A percentile compares a stretch with the other conserved stretches of the same genome.
Evolutionary conservation across 2,797 vertebrate species (phyloP).

Genomic region (Clarias pachynema): DNA sequence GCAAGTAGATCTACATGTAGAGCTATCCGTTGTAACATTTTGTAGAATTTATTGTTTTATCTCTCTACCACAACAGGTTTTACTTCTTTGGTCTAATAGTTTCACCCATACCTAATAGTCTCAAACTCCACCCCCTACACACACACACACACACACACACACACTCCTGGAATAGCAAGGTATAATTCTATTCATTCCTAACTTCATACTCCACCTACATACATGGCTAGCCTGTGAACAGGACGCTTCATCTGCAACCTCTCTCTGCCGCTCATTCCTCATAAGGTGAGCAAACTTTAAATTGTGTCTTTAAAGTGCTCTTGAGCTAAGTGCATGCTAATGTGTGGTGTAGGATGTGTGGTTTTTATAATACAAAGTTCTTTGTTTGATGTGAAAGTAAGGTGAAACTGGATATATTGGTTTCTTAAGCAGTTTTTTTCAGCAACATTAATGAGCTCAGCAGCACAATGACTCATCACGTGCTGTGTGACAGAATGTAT

Average conservation of each 20-base stretch:
- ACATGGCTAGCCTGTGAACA: too few relatives aligned
- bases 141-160: too few relatives aligned
- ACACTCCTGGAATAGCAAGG: too few relatives aligned
- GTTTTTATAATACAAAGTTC: background rate
- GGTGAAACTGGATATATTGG: background rate
- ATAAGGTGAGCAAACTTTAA: background rate
- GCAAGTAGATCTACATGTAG: background rate
- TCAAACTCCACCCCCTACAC: background rate
- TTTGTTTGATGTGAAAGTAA: background rate
- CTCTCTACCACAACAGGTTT: background rate
- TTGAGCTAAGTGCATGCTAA: background rate
- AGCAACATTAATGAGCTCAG: background rate
- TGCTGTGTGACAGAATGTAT: background rate
- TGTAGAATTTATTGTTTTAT: background rate
- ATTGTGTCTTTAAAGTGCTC: too few relatives aligned
- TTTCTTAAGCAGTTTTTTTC: slow-evolving; percentile 2
- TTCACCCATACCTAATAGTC: background rate
- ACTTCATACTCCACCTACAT: too few relatives aligned
- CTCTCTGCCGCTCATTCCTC: background rate
- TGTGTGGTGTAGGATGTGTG: background rate
- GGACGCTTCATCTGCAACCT: background rate
- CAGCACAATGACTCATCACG: background rate
- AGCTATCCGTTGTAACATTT: background rate
- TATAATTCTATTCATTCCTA: too few relatives aligned
- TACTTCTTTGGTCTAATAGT: background rate